Base-by-base conservation (phyloP, 2,888 invertebrate genomes). In the Philereme transversata region DNA sequence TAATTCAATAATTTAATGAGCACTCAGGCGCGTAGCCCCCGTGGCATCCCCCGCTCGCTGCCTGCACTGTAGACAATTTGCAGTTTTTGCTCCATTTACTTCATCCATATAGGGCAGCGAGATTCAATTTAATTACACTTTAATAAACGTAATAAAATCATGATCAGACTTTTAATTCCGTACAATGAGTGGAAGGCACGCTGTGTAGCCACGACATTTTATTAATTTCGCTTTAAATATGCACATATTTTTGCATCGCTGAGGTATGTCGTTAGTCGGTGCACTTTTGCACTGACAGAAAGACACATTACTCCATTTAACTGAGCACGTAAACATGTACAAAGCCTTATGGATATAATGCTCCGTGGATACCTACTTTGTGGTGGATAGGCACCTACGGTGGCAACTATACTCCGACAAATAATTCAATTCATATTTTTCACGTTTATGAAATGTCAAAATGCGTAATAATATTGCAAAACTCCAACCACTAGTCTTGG, bases 101-200 rank as follows among this genome's bases (percentile, higher is more conserved):
- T 70, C 77, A 76, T 74, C 84, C 83, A 81, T 87, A 87, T 86
- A 87, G 72, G 87, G 86, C 72, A 74, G 69, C 72, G 67, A 77
- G 78, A 76, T 76, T 84, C 80, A 84, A 85, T 84, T 88, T 88
- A 88, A 89, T 89, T 88, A 86, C 81, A 73, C 81, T 79, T 77
- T 86, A 86, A 86, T 86, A 84, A 82, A 81, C 79, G 77, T 79
- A 84, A 81, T 84, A 84, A 84, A 86, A 86, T 83, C 80, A 80
- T 84, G 81, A 83, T 82, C 79, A 75, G 81, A 71, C 71, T 83
- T 83, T 84, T 80, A 83, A 84, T 80, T 81, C 78, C 67, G 69
- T 72, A 72, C 65, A 75, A 76, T 74, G 77, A 78, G 74, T 74
- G 70, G 72, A 64, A 68, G 64, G 67, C 71, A 64, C 60, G 68